Conservation (phyloP, 2,797 vertebrate genomes). For the Leptodactylus fallax region DNA sequence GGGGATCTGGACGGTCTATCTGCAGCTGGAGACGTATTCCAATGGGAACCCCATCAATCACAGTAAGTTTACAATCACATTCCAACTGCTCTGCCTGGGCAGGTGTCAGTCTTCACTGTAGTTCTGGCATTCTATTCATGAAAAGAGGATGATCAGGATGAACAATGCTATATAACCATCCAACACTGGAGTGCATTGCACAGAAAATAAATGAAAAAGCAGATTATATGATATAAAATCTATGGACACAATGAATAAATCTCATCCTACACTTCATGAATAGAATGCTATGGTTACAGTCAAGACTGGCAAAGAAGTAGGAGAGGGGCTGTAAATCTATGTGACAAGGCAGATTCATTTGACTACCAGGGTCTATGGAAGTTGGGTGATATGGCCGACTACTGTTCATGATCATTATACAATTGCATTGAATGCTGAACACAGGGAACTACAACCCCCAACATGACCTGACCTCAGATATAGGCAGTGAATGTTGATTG, state of each 20-base stretch:
- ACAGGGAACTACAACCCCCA: background rate
- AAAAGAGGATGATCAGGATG: background rate
- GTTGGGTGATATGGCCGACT: too few species aligned
- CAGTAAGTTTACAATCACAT: constrained; percentile 71
- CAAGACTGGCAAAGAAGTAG: background rate
- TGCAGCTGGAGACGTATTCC: constrained; percentile 72
- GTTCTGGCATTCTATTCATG: background rate
- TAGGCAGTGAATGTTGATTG: too few species aligned
- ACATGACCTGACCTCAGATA: background rate
- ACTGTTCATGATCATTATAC: too few species aligned
- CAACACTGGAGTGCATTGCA: background rate
- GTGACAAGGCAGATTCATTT: too few species aligned
- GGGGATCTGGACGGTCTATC: constrained; percentile 75
- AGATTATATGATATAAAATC: background rate
- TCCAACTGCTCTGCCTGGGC: too few species aligned
- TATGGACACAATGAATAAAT: too few species aligned
- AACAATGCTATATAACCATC: too few species aligned
- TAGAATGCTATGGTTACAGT: background rate
- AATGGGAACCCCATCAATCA: constrained; percentile 67
- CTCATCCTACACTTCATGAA: background rate
- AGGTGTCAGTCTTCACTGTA: background rate
- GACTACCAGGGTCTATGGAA: background rate
- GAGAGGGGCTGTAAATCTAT: background rate
- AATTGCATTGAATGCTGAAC: background rate
- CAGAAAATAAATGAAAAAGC: background rate